Evolutionary conservation across 2,888 invertebrate genomes (phyloP), one percentile per base, ranked within the genome.

Genomic region (Calameuta filiformis): DNA sequence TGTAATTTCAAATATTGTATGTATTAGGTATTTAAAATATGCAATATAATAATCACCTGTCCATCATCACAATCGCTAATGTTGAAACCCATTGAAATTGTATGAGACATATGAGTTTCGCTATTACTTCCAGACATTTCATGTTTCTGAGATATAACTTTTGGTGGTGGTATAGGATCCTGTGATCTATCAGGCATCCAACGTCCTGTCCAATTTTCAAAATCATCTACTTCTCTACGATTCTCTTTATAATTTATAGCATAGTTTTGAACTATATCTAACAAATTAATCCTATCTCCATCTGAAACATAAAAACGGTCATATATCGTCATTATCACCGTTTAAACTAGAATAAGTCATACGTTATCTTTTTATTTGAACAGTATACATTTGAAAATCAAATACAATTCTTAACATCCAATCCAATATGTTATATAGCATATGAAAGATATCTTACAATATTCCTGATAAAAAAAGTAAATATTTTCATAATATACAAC

Each of bases 51-150:
- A 79, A 81, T 86, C 90, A 95, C 95, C 91, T 94, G 93, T 75
- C 93, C 96, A 92, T 96, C 94, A 88, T 96, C 96, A 89, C 96
- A 96, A 1, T 91, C 82, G 1, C 86, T 81, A 76, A 91, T 90
- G 35, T 91, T 84, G 68, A 92, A 88, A 3, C 95, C 95, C 95
- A 95, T 95, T 81, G 90, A 89, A 34, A 94, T 90, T 33, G 92
- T 91, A 84, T 93, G 92, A 71, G 31, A 31, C 0, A 1, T 11
- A 33, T 71, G 12, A 23, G 12, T 15, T 31, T 31, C 3, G 31
- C 30, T 31, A 12, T 71, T 71, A 23, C 23, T 31, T 82, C 69
- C 79, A 77, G 82, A 89, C 88, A 75, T 77, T 76, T 75, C 82
- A 76, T 40, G 69, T 78, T 82, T 75, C 9, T 56, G 56, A 80